Conservation (phyloP, 2,888 invertebrate species). For the Siphlonurus alternatus region DNA sequence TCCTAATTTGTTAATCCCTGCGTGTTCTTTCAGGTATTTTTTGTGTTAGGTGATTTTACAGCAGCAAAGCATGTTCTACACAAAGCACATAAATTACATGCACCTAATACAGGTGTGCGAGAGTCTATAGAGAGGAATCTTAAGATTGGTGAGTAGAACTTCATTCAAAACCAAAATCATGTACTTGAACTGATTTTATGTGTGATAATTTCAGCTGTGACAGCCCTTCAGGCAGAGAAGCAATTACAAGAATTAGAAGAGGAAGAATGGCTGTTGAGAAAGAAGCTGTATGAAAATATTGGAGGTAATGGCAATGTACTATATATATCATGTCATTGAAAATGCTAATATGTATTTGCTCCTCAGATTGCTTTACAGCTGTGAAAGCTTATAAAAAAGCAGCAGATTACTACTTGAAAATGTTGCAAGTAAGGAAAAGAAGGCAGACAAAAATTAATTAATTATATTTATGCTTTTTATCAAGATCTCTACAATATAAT, state of each 20-base stretch:
- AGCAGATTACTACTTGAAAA: background rate
- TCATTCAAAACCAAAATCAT: background rate
- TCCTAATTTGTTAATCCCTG: too few species aligned
- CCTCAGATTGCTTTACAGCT: background rate
- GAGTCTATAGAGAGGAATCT: background rate
- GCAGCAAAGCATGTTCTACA: background rate
- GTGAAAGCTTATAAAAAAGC: background rate
- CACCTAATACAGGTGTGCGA: background rate
- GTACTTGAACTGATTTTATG: background rate
- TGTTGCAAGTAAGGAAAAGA: background rate
- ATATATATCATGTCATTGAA: background rate
- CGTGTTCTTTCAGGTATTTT: background rate
- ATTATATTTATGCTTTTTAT: background rate
- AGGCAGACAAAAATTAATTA: too few species aligned
- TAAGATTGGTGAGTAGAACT: background rate
- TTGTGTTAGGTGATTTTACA: background rate
- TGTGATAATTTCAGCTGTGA: background rate
- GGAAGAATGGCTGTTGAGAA: background rate
- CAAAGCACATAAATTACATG: background rate
- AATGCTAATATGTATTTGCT: too few species aligned
- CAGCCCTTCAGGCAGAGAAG: background rate
- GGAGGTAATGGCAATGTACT: background rate
- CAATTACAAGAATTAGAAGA: background rate
- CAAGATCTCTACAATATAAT: background rate
- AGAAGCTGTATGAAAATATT: constrained; percentile 1